Evolutionary conservation across 2,888 invertebrate species (phyloP), one percentile per base, ranked within the genome.

Genomic region (Mimas tiliae): DNA sequence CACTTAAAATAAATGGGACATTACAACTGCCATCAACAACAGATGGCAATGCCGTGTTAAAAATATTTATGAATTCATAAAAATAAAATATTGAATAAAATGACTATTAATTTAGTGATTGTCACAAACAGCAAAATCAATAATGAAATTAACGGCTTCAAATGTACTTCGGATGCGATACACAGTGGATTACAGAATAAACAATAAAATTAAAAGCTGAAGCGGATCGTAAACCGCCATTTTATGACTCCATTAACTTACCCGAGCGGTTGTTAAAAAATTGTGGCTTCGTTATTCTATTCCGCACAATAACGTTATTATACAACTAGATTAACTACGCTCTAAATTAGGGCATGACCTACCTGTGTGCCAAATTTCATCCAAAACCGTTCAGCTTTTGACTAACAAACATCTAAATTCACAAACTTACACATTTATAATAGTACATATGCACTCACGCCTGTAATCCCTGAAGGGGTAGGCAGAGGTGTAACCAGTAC

Each of bases 101-200:
- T 38, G 58, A 6, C 19, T 19, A 58, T 58, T 58, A 42, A 58
- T 38, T 11, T 11, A 7, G 9, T 7, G 33, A 42, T 9, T 19
- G 58, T 58, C 58, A 58, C 58, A 58, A 19, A 58, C 58, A 58
- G 16, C 19, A 38, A 38, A n/a, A 42, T 58, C 58, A 42, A 58
- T 58, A 58, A 6, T 19, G 42, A 38, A 58, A 58, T 58, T 19
- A 19, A 38, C 34, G 34, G 16, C 33, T 53, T 34, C 11, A 52
- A 53, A n/a, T 11, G 19, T 12, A 19, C 19, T 58, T 19, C 42
- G 58, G 19, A 9, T 38, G 38, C 58, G 58, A 16, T 4, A 9
- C 55, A 47, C 11, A 11, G 16, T 6, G n/a, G n/a, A 53, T 8
- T 7, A 53, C 53, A 34, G 53, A 53, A 53, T 53, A 33, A 53